Percentiles rank a stretch among this genome's conserved stretches.
These are phyloP conservation scores for Cheirogaleus medius DNA, from an alignment of 2,113 vertebrate genomes.

Conservation along the genomic window DNA sequence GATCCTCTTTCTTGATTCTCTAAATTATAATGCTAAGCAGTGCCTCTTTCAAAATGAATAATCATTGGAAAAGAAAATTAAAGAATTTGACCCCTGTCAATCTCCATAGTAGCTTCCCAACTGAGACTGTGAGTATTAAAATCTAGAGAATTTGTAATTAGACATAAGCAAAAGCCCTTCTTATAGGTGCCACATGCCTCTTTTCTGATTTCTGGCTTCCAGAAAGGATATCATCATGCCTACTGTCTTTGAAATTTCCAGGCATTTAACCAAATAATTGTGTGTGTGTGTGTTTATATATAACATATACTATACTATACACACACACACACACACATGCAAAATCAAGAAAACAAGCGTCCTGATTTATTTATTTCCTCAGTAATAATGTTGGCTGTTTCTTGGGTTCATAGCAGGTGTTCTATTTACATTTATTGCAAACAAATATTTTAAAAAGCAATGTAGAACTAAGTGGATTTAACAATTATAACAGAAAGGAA, in stretches of 20 bases:
- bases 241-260: not conserved
- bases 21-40: not conserved
- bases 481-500: not conserved
- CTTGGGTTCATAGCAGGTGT: not conserved
- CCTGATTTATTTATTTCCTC: not conserved
- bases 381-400: not conserved
- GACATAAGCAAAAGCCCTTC: not conserved
- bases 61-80: not conserved
- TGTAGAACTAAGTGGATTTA: not conserved
- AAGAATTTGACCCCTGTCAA: not conserved
- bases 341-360: not conserved
- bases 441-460: slow-evolving; percentile 37
- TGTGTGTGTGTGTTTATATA: not conserved
- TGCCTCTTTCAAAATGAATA: not conserved
- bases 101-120: not conserved
- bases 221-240: not conserved
- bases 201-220: not conserved
- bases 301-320: no score
- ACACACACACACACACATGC: not conserved
- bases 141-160: not conserved
- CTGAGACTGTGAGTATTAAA: not conserved
- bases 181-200: not conserved
- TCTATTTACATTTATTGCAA: not conserved
- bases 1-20: not conserved
- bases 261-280: not conserved